Evolutionary conservation across 2,113 vertebrate genomes (phyloP).

Genomic region (Poecile atricapillus): DNA sequence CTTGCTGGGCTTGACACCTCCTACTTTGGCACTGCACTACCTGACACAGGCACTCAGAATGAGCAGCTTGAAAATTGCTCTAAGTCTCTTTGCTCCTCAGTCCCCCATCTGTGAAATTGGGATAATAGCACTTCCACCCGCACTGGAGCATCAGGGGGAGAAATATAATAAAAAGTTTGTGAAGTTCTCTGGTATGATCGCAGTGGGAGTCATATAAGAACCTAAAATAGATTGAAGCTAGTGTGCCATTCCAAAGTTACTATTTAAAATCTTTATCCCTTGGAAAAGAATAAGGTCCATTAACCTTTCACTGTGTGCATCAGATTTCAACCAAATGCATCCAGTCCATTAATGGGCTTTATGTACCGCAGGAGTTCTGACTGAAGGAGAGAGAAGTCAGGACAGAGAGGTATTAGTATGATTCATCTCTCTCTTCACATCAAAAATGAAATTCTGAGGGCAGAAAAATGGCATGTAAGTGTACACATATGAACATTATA

Average conservation of each 20-base stretch:
- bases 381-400: conserved; percentile 23
- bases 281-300: conserved; percentile 60
- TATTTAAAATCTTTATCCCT: conserved; percentile 58
- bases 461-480: neutral
- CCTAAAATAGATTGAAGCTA: conserved; percentile 63
- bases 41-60: conserved; percentile 4
- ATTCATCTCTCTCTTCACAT: neutral
- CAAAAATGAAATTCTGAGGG: neutral
- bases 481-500: neutral
- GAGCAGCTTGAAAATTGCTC: conserved; percentile 46
- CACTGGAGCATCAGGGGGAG: neutral
- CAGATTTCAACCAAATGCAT: conserved; percentile 57
- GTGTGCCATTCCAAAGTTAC: conserved; percentile 45
- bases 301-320: conserved; percentile 55
- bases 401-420: neutral
- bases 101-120: conserved; percentile 45
- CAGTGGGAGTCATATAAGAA: conserved; percentile 56
- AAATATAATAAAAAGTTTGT: conserved; percentile 61
- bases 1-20: neutral
- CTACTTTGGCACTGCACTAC: neutral
- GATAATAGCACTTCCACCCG: conserved; percentile 28
- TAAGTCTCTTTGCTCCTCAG: conserved; percentile 25
- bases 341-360: conserved; percentile 56
- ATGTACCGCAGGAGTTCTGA: conserved; percentile 36
- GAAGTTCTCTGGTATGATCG: conserved; percentile 24